Percentiles rank a stretch among this genome's conserved stretches.
phyloP scores from a whole-genome alignment of 1,140 invertebrate genomes.

The Delia radicum region DNA sequence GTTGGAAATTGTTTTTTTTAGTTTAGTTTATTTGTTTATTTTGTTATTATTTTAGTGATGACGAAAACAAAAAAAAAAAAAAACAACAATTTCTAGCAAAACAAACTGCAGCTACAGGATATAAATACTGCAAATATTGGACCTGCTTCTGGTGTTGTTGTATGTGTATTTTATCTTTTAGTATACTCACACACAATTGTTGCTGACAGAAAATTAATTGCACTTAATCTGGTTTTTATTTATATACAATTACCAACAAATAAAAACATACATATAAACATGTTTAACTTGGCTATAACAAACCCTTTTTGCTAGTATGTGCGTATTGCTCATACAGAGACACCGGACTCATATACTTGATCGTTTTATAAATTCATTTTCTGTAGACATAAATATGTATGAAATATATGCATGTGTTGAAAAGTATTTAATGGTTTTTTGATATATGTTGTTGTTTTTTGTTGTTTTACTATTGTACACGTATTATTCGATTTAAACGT shows the following conservation, averaged over 20 bases:
- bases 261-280: not conserved
- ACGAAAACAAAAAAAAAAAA: not conserved
- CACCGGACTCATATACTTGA: not conserved
- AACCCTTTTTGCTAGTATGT: not conserved
- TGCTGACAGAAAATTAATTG: conserved; percentile 46
- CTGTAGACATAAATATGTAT: not conserved
- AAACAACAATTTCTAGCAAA: not conserved
- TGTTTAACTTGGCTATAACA: not conserved
- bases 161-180: conserved; percentile 8
- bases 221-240: conserved; percentile 39
- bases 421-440: conserved; percentile 5
- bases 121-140: not conserved
- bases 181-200: conserved; percentile 33
- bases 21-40: not conserved
- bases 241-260: not conserved
- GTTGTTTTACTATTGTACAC: not conserved
- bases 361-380: not conserved
- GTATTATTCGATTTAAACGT: not conserved
- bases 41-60: not conserved
- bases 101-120: not conserved
- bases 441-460: not conserved
- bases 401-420: not conserved
- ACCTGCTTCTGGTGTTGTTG: not conserved
- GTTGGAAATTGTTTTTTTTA: not conserved
- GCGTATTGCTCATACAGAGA: not conserved